Evolutionary conservation across 2,888 invertebrate genomes (phyloP), one percentile per base, ranked within the genome.

Genomic region (Lasioglossum marginatum): DNA sequence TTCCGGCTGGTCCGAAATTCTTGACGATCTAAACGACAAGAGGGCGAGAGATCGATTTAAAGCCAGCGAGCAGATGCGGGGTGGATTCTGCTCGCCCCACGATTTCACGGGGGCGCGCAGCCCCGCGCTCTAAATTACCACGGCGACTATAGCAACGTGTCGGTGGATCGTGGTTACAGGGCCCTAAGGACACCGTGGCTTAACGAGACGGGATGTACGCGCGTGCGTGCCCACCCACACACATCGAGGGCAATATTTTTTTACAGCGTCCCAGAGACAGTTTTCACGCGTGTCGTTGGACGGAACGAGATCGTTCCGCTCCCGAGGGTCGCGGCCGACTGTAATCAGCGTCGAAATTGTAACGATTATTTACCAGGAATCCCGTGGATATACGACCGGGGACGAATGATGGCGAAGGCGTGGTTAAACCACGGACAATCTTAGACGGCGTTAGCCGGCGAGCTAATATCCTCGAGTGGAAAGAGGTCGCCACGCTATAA

Each of bases 381-480:
- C 31, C 63, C 45, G n/a, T 66, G 68, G 74, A 82, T 77, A 81
- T 85, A 87, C 82, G 82, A 89, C 78, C 79, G 40, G 40, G 70
- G 89, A 90, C 12, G 40, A 82, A 81, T 84, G 89, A 90, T 90
- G 85, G 83, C 81, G 76, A 79, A 79, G 89, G 89, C 88, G 90
- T 87, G 89, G 90, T 83, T 79, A 60, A 70, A 80, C 77, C 81
- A 45, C 82, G 74, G 76, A 88, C 84, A 79, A 87, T 82, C 81
- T 75, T 79, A 34, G 80, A 76, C 81, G 14, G 78, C 81, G 79
- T 87, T 80, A 85, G 66, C 77, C 80, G 23, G 57, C 43, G 72
- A 77, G 87, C 81, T 83, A 86, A 86, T 87, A 87, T 81, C 86
- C 68, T 40, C 77, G 81, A 70, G 78, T 23, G 68, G 68, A 57